Conservation (phyloP, 2,113 vertebrate species). For the Dolichotis patagonum region DNA sequence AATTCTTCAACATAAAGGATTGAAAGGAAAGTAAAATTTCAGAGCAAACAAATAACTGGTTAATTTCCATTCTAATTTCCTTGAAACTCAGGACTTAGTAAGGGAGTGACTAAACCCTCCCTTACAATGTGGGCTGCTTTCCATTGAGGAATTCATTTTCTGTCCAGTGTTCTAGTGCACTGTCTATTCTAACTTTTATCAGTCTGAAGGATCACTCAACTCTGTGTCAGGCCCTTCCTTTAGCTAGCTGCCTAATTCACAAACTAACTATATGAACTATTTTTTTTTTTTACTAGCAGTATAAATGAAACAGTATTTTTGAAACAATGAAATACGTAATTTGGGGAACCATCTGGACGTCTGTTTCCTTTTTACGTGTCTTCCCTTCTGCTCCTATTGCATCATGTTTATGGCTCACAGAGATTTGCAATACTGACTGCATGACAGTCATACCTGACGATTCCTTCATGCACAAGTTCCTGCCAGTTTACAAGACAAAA, state of each 20-base stretch:
- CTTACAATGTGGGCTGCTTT: neutral
- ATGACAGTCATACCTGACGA: neutral
- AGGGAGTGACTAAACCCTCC: neutral
- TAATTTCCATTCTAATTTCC: neutral
- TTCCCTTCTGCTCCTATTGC: neutral
- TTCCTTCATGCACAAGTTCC: neutral
- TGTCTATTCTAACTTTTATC: neutral
- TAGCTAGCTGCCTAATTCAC: neutral
- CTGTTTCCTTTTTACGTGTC: neutral
- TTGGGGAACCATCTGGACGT: neutral
- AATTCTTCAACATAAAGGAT: neutral
- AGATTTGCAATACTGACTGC: neutral
- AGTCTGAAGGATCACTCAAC: neutral
- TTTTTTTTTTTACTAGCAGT: neutral
- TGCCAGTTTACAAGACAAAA: constrained; percentile 1
- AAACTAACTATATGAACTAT: neutral
- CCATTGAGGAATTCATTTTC: neutral
- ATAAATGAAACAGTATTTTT: neutral
- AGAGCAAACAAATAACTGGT: neutral
- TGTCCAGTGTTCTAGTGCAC: neutral
- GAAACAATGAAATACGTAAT: neutral
- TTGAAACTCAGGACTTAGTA: neutral
- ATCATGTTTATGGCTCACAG: neutral
- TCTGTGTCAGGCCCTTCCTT: neutral
- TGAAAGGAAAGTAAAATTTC: neutral